phyloP scores from a whole-genome alignment of 2,113 vertebrate species.

The Hippolais icterina region DNA sequence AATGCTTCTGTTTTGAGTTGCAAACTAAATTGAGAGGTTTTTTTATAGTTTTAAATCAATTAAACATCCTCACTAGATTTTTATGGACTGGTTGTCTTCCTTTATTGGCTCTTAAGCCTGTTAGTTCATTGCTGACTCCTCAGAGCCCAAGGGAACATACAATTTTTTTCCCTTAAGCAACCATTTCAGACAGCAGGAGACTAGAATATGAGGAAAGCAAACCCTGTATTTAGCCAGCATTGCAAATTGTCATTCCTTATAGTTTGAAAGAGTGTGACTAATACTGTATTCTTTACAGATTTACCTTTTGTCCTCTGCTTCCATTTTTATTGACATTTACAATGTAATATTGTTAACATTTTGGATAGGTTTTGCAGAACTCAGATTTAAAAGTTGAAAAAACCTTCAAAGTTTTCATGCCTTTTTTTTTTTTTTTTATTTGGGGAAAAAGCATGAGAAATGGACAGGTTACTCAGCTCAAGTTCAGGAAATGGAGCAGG shows the following conservation, averaged over 20 bases:
- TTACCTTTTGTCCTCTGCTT: neutral
- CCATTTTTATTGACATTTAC: neutral
- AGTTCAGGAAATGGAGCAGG: neutral
- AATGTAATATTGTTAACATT: neutral
- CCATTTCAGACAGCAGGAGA: neutral
- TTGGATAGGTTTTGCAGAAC: neutral
- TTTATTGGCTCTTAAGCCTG: neutral
- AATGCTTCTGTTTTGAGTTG: neutral
- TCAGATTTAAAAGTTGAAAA: neutral
- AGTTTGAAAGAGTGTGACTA: neutral
- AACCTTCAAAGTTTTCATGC: rapidly evolving
- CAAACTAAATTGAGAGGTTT: neutral
- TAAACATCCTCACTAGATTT: neutral
- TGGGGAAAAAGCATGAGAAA: neutral
- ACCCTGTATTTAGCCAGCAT: neutral
- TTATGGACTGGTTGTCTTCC: neutral
- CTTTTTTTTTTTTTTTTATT: neutral
- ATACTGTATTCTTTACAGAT: neutral
- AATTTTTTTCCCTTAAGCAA: neutral
- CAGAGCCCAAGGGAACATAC: rapidly evolving
- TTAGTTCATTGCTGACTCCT: neutral
- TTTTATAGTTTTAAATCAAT: neutral
- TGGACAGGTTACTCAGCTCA: neutral
- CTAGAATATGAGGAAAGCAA: neutral
- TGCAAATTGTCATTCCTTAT: neutral